phyloP scores from a whole-genome alignment of 2,113 vertebrate species.

The Cochlearius cochlearius region DNA sequence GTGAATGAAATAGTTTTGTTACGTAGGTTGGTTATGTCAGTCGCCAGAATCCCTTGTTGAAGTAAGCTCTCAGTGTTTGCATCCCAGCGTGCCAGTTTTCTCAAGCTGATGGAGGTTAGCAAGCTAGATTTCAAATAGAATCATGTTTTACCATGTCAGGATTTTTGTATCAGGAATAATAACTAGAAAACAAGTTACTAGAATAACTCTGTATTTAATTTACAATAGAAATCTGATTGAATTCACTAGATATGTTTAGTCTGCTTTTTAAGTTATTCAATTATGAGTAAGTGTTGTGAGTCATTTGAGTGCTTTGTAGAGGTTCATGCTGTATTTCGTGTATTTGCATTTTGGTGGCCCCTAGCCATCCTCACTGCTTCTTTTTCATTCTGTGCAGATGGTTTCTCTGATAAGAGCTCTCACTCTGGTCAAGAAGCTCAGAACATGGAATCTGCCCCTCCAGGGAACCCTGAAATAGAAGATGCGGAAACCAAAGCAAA shows the following conservation, averaged over 20 bases:
- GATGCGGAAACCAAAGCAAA: conserved; percentile 76
- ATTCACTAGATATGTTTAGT: neutral
- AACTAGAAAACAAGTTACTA: neutral
- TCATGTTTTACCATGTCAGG: neutral
- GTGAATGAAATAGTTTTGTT: conserved; percentile 31
- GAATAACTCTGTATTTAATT: neutral
- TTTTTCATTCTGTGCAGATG: conserved; percentile 74
- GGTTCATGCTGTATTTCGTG: neutral
- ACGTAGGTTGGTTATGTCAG: neutral
- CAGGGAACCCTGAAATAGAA: conserved; percentile 71
- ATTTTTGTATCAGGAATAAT: neutral
- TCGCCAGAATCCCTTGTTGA: neutral
- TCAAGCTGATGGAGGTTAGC: conserved; percentile 19
- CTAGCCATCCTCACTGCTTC: conserved; percentile 24
- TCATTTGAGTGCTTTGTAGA: neutral
- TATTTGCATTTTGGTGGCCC: conserved; percentile 6
- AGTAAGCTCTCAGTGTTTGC: conserved; percentile 27
- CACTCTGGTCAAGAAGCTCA: conserved; percentile 84
- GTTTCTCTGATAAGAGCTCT: conserved; percentile 88
- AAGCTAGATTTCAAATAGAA: conserved; percentile 14
- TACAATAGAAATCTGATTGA: neutral
- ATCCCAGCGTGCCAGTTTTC: neutral
- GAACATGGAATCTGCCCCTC: conserved; percentile 78
- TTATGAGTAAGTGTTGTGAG: neutral
- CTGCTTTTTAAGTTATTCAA: neutral